A percentile compares a stretch with the other conserved stretches of the same genome.
Evolutionary conservation across 2,113 vertebrate genomes (phyloP).

Genomic region (Paradoxurus hermaphroditus): DNA sequence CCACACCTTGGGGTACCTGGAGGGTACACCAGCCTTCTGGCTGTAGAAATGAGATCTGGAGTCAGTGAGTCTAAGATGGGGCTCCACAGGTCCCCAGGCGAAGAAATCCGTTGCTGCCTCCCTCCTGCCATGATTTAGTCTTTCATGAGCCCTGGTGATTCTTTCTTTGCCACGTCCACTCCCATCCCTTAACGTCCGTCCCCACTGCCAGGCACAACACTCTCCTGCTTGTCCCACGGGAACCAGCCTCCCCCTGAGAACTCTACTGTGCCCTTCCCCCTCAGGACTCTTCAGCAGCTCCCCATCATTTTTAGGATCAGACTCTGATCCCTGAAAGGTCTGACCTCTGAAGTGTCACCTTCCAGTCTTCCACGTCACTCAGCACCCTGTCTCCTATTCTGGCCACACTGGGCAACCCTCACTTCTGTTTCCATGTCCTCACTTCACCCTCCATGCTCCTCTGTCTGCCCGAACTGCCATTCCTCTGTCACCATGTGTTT

Average conservation of each 20-base stretch:
- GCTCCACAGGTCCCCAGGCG: background rate
- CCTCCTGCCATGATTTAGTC: background rate
- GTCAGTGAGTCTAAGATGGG: background rate
- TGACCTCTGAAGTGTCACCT: background rate
- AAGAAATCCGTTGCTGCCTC: background rate
- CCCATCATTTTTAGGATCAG: background rate
- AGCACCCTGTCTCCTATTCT: background rate
- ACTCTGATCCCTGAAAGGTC: background rate
- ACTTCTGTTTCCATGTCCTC: background rate
- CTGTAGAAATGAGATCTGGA: background rate
- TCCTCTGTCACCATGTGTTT: background rate
- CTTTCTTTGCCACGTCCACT: background rate
- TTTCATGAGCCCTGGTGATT: background rate
- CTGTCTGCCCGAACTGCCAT: background rate
- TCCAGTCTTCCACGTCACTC: background rate
- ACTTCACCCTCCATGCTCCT: background rate
- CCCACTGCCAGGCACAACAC: background rate
- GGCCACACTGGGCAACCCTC: background rate
- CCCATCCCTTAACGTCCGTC: fast-evolving
- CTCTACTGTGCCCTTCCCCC: background rate
- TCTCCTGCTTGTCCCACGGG: background rate
- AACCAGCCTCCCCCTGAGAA: background rate
- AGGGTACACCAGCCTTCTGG: background rate
- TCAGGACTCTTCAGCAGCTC: background rate
- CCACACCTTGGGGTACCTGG: background rate